These are phyloP conservation scores for Stenchaetothrips biformis DNA, from an alignment of 2,888 invertebrate genomes.

Conservation along the genomic window DNA sequence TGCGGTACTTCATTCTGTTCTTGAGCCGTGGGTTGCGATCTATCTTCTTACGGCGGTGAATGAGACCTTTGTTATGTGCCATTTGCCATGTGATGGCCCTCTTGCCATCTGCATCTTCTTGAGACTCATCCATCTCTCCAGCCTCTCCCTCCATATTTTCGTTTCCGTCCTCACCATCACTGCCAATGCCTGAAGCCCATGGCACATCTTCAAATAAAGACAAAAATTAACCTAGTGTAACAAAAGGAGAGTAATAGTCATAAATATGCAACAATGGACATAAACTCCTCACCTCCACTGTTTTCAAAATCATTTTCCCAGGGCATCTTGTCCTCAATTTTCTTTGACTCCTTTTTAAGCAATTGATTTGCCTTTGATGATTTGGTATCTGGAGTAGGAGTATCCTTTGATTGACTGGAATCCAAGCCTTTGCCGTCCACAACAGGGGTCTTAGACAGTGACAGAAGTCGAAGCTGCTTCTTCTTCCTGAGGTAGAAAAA, in stretches of 20 bases:
- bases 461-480: background rate
- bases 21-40: constrained; percentile 92
- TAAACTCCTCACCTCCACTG: constrained; percentile 19
- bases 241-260: background rate
- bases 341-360: background rate
- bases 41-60: constrained; percentile 85
- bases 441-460: background rate
- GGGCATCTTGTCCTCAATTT: background rate
- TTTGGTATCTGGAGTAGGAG: background rate
- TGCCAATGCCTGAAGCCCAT: constrained; percentile 5
- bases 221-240: background rate
- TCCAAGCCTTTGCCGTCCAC: background rate
- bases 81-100: constrained; percentile 89
- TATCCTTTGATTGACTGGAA: background rate
- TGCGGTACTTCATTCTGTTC: constrained; percentile 85
- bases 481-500: constrained; percentile 5
- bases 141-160: constrained; percentile 31
- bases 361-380: background rate
- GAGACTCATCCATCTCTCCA: constrained; percentile 27
- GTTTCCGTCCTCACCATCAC: constrained; percentile 30
- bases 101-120: constrained; percentile 51
- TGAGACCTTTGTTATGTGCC: constrained; percentile 92
- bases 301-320: constrained; percentile 25
- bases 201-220: background rate
- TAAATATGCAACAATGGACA: background rate